Evolutionary conservation across 1,140 invertebrate genomes (phyloP).

Genomic region (Drosophila melanogaster): Release_6_plus_ISO1_MT NT_033777.3:28577501-28578000

Average conservation of each 20-base stretch:
- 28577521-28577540: slow-evolving; percentile 70
- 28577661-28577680: slow-evolving; percentile 65
- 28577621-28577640: slow-evolving; percentile 84
- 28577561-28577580: slow-evolving; percentile 47
- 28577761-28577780: slow-evolving; percentile 84
- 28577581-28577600: slow-evolving; percentile 11
- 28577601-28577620: slow-evolving; percentile 84
- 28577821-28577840: slow-evolving; percentile 19
- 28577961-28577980: slow-evolving; percentile 55
- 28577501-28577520: slow-evolving; percentile 51
- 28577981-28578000: slow-evolving; percentile 12
- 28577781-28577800: slow-evolving; percentile 84
- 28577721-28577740: slow-evolving; percentile 73
- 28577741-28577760: slow-evolving; percentile 85
- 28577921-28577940: slow-evolving; percentile 50
- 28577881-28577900: slow-evolving; percentile 8
- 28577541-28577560: slow-evolving; percentile 75
- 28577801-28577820: slow-evolving; percentile 79
- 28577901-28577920: slow-evolving; percentile 4
- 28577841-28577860: background rate
- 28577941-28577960: slow-evolving; percentile 50
- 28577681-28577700: slow-evolving; percentile 70
- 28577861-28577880: slow-evolving; percentile 14
- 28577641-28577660: slow-evolving; percentile 84
- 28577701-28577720: slow-evolving; percentile 78